A percentile compares a stretch with the other conserved stretches of the same genome.
Evolutionary conservation across 2,113 vertebrate species (phyloP).

Genomic region (Ascaphus truei): DNA sequence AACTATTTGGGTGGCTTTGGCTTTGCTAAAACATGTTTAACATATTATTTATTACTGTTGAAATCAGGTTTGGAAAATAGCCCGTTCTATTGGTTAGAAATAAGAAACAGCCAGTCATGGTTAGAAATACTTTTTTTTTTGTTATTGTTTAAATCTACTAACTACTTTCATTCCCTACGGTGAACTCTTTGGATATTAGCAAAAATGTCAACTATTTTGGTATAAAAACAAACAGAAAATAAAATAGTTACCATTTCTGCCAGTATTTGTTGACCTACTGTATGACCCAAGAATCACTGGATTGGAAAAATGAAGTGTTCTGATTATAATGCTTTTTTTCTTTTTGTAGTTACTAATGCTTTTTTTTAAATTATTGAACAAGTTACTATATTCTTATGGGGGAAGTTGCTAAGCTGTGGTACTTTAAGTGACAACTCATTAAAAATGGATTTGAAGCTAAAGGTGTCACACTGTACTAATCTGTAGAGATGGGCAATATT

Average conservation of each 20-base stretch:
- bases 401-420: too few species aligned
- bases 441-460: too few species aligned
- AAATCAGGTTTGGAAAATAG: conserved; percentile 9
- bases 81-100: conserved; percentile 12
- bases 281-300: too few species aligned
- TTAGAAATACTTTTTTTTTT: conserved; percentile 1
- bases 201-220: neutral
- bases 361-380: too few species aligned
- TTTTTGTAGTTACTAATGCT: too few species aligned
- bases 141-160: neutral
- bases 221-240: neutral
- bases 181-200: neutral
- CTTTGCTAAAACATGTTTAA: neutral
- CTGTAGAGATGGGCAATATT: too few species aligned
- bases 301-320: too few species aligned
- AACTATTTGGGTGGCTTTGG: conserved; percentile 25
- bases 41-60: conserved; percentile 28
- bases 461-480: too few species aligned
- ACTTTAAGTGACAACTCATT: too few species aligned
- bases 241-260: neutral
- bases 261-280: neutral
- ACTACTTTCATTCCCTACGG: neutral
- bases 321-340: too few species aligned
- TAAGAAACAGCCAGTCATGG: conserved; percentile 24
- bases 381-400: too few species aligned